phyloP scores from a whole-genome alignment of 2,113 vertebrate genomes.

The Deroptyus accipitrinus region DNA sequence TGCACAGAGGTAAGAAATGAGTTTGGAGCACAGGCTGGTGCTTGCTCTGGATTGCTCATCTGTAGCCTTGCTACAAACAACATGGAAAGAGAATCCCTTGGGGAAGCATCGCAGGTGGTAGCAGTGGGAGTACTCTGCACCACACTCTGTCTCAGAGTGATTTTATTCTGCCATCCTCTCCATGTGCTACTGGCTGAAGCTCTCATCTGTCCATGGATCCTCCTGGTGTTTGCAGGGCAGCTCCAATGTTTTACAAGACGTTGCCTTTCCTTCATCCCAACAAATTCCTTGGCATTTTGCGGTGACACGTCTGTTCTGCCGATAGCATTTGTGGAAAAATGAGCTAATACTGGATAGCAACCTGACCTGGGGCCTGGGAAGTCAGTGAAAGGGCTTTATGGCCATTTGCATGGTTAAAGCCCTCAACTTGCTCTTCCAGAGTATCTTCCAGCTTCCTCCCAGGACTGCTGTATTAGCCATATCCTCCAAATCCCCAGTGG shows the following conservation, averaged over 20 bases:
- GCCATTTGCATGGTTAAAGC: not conserved
- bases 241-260: not conserved
- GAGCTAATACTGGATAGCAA: not conserved
- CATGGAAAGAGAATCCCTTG: not conserved
- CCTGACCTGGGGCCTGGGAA: not conserved
- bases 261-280: not conserved
- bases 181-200: fast-evolving
- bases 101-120: not conserved
- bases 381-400: not conserved
- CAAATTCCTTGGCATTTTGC: not conserved
- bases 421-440: not conserved
- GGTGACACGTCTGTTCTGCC: fast-evolving
- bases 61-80: not conserved
- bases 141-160: fast-evolving
- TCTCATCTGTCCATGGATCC: not conserved
- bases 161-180: not conserved
- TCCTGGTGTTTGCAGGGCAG: not conserved
- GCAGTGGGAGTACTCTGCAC: not conserved
- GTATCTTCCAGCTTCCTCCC: not conserved
- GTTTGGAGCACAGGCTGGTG: not conserved
- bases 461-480: fast-evolving
- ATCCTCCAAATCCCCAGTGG: no score
- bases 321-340: not conserved
- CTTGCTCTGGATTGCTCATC: not conserved
- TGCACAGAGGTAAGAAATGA: not conserved